Conservation (phyloP, 2,113 vertebrate species). For the Phaethornis superciliosus region DNA sequence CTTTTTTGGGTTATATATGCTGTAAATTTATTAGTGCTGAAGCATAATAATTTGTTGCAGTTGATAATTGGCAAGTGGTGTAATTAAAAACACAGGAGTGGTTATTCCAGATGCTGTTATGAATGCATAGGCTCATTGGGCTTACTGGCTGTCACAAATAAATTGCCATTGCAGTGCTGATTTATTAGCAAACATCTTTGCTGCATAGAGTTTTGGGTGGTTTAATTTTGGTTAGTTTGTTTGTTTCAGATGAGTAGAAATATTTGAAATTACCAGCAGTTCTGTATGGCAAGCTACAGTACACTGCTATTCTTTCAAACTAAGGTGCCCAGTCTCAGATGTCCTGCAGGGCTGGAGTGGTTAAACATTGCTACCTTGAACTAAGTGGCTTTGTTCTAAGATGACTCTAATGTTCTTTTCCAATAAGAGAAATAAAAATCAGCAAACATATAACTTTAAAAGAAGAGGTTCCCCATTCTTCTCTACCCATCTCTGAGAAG, state of each 20-base stretch:
- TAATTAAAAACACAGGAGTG: not conserved
- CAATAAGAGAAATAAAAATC: not conserved
- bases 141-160: not conserved
- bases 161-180: not conserved
- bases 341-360: not conserved
- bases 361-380: not conserved
- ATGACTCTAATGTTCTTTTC: not conserved
- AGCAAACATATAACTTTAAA: not conserved
- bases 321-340: not conserved
- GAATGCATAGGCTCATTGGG: fast-evolving
- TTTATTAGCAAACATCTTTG: not conserved
- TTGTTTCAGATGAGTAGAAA: not conserved
- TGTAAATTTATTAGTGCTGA: not conserved
- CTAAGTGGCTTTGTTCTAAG: not conserved
- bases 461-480: not conserved
- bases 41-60: not conserved
- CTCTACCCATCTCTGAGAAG: not conserved
- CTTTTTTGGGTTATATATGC: fast-evolving
- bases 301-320: not conserved
- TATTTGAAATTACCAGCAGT: not conserved
- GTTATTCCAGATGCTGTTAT: not conserved
- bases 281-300: not conserved
- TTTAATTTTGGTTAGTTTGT: too few relatives aligned
- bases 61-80: not conserved
- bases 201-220: not conserved